phyloP scores from a whole-genome alignment of 2,797 vertebrate species.

The Champsocephalus esox region DNA sequence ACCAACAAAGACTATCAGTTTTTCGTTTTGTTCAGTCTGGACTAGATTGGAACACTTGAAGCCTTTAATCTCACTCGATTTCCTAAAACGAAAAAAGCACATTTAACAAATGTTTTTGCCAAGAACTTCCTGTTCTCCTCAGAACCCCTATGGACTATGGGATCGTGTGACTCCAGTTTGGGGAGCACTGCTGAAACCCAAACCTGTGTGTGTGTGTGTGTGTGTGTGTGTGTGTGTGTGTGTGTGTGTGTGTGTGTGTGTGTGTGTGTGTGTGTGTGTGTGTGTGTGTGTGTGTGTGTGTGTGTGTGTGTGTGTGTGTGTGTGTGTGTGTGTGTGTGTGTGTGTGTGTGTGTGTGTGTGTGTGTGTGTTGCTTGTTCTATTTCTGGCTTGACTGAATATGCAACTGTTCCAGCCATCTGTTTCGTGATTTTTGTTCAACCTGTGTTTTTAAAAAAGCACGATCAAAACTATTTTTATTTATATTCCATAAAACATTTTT shows the following conservation, averaged over 20 bases:
- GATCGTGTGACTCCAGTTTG: not conserved
- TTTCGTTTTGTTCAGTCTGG: not conserved
- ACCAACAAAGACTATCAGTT: not conserved
- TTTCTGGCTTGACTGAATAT: slow-evolving; percentile 39
- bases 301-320: not conserved
- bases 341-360: not conserved
- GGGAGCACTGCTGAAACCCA: slow-evolving; percentile 20
- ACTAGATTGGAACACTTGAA: not conserved
- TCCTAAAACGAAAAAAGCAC: not conserved
- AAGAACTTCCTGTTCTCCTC: slow-evolving; percentile 5
- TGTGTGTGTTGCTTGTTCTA: slow-evolving; percentile 3
- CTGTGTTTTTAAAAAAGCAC: not conserved
- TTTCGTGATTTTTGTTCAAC: slow-evolving; percentile 17
- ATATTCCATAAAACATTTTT: not conserved
- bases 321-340: not conserved
- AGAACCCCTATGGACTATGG: slow-evolving; percentile 3
- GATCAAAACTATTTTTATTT: not conserved
- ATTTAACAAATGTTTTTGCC: slow-evolving; percentile 6
- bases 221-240: not conserved
- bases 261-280: not conserved
- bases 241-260: slow-evolving; percentile 9
- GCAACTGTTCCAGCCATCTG: slow-evolving; percentile 38
- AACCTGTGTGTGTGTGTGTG: slow-evolving; percentile 8
- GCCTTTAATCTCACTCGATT: not conserved
- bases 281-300: not conserved